Conservation (phyloP, 2,797 vertebrate species). For the Coreius guichenoti region DNA sequence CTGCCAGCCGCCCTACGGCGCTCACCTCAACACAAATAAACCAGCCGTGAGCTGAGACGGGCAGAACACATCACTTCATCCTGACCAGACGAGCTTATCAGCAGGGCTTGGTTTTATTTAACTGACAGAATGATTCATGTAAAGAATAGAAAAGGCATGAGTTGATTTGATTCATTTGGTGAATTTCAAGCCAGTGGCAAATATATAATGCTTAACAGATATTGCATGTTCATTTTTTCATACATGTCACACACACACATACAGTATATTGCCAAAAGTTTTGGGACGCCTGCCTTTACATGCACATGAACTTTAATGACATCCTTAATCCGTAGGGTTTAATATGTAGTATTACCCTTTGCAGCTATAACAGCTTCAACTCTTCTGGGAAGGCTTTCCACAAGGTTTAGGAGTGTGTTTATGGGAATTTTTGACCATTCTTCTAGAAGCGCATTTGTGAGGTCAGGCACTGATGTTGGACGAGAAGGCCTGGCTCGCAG, state of each 20-base stretch:
- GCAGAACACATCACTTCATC: conserved; percentile 18
- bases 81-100: not conserved
- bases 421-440: no score
- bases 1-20: not conserved
- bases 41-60: not conserved
- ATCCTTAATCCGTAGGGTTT: no score
- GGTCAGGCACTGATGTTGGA: no score
- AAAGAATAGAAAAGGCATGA: not conserved
- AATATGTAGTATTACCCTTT: no score
- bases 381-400: no score
- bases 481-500: no score
- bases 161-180: not conserved
- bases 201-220: not conserved
- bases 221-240: not conserved
- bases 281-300: no score
- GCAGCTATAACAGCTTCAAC: no score
- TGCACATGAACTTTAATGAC: no score
- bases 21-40: not conserved
- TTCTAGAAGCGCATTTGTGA: no score
- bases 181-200: not conserved
- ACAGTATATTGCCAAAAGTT: no score
- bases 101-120: not conserved
- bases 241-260: not conserved
- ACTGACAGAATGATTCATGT: not conserved
- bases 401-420: no score